Base-by-base conservation (phyloP, 1,140 invertebrate species). In the Drosophila oshimai region DNA sequence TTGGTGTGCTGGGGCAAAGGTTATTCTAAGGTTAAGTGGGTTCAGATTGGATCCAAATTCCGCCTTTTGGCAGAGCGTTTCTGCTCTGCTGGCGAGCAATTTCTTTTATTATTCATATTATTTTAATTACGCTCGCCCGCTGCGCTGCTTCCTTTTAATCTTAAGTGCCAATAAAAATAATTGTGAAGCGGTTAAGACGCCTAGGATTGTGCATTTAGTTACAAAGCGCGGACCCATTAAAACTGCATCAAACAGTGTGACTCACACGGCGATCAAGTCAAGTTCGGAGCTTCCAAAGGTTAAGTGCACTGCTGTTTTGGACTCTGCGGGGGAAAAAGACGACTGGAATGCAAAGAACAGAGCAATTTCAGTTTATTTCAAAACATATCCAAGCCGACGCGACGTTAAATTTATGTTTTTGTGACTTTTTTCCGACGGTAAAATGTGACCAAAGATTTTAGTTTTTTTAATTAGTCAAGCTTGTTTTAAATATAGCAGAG, bases 161-260 rank as follows among this genome's bases (percentile, higher is more conserved):
- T 70, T 61, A 68, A 80, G 75, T 80, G 81, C 44, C 74, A 73
- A 86, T 86, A 80, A 86, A 86, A 72, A 87, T 80, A 87, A 87
- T 80, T 87, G 75, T 72, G 50, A 45, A 55, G 60, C 61, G 80
- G 61, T 72, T 72, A 68, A 86, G 49, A 20, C 37, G 75, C 58
- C 74, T 71, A 60, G 51, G 41, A 74, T 75, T 57, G 72, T 80
- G 81, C 75, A 86, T 87, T 80, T 44, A 70, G 74, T 49, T 58
- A 76, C 76, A 73, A 86, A 76, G 76, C 80, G 80, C 65, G 58
- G 47, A 6, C 49, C 31, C 61, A 69, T 54, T 80, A 64, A 80
- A 86, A 54, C 51, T 64, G 51, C 79, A 73, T 65, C 77, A 74
- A 65, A 65, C 46, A 15, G 36, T 17, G 61, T 72, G 70, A 79